These are phyloP conservation scores for Coregonus clupeaformis DNA, from an alignment of 2,113 vertebrate genomes.

Conservation along the genomic window DNA sequence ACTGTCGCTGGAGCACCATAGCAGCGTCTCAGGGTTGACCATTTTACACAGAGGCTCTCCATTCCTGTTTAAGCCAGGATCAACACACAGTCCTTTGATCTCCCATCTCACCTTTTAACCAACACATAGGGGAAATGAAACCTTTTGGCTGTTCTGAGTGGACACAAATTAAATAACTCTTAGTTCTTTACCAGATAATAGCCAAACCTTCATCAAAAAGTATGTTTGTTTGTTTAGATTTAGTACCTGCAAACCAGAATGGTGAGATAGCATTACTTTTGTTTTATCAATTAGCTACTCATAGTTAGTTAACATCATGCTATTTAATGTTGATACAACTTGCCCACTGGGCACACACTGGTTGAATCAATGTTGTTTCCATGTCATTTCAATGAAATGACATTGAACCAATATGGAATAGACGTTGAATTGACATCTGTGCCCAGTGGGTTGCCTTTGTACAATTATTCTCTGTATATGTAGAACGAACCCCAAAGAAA, in stretches of 20 bases:
- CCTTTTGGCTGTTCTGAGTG: constrained; percentile 22
- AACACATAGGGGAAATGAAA: constrained; percentile 21
- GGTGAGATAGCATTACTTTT: constrained; percentile 21
- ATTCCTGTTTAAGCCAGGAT: constrained; percentile 62
- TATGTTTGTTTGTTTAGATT: no score
- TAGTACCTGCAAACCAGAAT: constrained; percentile 45
- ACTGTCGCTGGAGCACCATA: constrained; percentile 39
- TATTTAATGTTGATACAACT: no score
- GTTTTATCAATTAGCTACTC: constrained; percentile 18
- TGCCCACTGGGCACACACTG: no score
- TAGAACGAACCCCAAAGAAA: background rate
- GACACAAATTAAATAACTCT: constrained; percentile 53
- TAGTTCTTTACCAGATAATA: constrained; percentile 12
- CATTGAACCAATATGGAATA: no score
- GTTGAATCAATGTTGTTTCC: no score
- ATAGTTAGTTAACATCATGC: background rate
- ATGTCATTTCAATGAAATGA: no score
- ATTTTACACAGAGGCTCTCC: constrained; percentile 67
- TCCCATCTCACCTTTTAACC: constrained; percentile 47
- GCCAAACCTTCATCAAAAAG: background rate
- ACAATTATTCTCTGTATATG: constrained; percentile 32
- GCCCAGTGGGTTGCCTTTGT: constrained; percentile 9
- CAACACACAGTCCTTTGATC: constrained; percentile 66
- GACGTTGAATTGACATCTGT: no score
- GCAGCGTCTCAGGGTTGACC: constrained; percentile 46